Base-by-base conservation (phyloP, 2,888 invertebrate genomes). In the Enoplolaimus lenunculus region DNA sequence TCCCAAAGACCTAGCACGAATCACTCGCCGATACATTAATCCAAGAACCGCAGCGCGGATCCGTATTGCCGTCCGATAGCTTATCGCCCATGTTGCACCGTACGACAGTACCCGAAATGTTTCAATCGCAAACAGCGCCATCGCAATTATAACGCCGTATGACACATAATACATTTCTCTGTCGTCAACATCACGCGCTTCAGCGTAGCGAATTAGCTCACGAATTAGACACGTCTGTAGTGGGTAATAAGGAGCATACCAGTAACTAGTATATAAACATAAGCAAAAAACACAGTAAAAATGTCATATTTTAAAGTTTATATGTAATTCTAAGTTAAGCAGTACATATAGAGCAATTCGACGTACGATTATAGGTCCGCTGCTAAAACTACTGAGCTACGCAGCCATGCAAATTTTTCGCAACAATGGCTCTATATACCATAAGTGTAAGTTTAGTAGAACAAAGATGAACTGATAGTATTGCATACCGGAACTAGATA, bases 61-160 rank as follows among this genome's bases (percentile, higher is more conserved):
- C 60, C 83, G 75, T n/a, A 81, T 75, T 71, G 81, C 83, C 34
- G 78, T 79, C 64, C 80, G 77, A 71, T 82, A 82, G 72, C 80
- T 80, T 31, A 80, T 75, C 45, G 81, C 79, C 82, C 82, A 83
- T 0, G 79, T 77, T 30, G 79, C 75, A 7, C 81, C 81, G 73
- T 81, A 81, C n/a, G 77, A 75, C 29, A 83, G 71, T 1, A 81
- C 78, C 59, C 82, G 77, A 31, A 77, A 74, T 26, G 81, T 72
- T 75, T 83, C 82, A 57, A 78, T 74, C 0, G 74, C 28, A 29
- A 77, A 73, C 34, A 82, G 75, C 31, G 75, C 74, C 2, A 76
- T 34, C 2, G 79, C 81, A 45, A 81, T 75, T 21, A 72, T 73
- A 2, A 81, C 73, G 1, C 82, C 82, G 70, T 76, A 73, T 1